Evolutionary conservation across 2,888 invertebrate genomes (phyloP).

Genomic region (Sisyra terminalis): DNA sequence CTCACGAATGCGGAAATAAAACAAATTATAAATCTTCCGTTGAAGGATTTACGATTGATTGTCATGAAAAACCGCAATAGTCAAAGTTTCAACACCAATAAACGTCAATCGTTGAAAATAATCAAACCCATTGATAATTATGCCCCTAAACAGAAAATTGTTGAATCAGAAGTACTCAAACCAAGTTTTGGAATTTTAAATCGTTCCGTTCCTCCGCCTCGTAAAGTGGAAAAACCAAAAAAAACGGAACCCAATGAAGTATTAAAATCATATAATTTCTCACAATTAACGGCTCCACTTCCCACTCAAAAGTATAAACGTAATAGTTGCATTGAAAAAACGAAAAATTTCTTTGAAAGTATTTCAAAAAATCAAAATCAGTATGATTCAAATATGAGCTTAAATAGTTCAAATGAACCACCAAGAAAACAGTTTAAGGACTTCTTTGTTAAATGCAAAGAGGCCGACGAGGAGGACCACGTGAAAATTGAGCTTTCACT

Average conservation of each 20-base stretch:
- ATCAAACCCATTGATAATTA: not conserved
- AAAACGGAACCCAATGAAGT: not conserved
- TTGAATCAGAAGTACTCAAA: not conserved
- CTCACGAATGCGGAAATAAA: not conserved
- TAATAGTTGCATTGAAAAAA: not conserved
- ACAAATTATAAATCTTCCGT: not conserved
- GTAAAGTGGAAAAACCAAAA: not conserved
- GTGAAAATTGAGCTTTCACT: too few species aligned
- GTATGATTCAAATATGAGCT: not conserved
- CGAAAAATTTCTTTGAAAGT: constrained; percentile 1
- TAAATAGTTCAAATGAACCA: not conserved
- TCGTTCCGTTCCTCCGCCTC: not conserved
- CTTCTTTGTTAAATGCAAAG: too few species aligned
- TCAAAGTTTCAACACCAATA: not conserved
- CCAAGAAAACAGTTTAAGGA: not conserved
- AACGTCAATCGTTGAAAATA: not conserved
- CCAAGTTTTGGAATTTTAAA: not conserved
- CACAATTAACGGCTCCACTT: not conserved
- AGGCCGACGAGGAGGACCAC: too few species aligned
- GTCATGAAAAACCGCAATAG: constrained; percentile 3
- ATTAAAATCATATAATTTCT: too few species aligned
- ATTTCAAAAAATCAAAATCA: not conserved
- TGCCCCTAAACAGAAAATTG: not conserved
- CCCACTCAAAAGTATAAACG: not conserved
- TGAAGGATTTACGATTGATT: constrained; percentile 6